Evolutionary conservation across 2,113 vertebrate species (phyloP).

Genomic region (Illadopsis cleaveri): DNA sequence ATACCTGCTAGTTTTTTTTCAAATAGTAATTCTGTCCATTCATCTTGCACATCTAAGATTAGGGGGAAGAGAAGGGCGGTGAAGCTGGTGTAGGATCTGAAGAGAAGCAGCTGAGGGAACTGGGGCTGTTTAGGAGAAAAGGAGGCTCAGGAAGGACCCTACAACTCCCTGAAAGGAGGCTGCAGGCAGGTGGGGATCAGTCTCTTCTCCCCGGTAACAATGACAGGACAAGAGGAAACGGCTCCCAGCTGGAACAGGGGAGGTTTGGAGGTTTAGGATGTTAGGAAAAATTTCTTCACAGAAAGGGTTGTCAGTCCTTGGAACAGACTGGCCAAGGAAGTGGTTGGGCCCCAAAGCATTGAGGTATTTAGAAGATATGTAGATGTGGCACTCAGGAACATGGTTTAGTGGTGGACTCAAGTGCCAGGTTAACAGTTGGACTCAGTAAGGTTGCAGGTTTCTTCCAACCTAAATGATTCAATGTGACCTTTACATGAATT

Average conservation of each 20-base stretch:
- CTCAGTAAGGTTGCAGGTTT: neutral
- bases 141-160: neutral
- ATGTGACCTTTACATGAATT: neutral
- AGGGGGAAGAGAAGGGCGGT: neutral
- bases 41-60: neutral
- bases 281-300: neutral
- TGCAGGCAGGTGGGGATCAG: rapidly evolving
- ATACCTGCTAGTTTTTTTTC: neutral
- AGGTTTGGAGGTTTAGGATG: neutral
- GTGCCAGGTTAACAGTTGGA: rapidly evolving
- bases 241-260: neutral
- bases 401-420: neutral
- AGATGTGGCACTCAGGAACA: too few species aligned
- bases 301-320: neutral
- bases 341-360: neutral
- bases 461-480: neutral
- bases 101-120: neutral
- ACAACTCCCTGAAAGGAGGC: neutral
- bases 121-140: neutral
- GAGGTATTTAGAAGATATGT: neutral
- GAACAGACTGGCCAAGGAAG: neutral
- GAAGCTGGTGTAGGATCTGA: neutral
- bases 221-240: rapidly evolving
- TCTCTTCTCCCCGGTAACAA: neutral
- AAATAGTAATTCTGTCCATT: neutral